Evolutionary conservation across 92 coral and sea anemone species (phyloP), one percentile per base, ranked within the genome.

Genomic region (Micromussa lordhowensis): DNA sequence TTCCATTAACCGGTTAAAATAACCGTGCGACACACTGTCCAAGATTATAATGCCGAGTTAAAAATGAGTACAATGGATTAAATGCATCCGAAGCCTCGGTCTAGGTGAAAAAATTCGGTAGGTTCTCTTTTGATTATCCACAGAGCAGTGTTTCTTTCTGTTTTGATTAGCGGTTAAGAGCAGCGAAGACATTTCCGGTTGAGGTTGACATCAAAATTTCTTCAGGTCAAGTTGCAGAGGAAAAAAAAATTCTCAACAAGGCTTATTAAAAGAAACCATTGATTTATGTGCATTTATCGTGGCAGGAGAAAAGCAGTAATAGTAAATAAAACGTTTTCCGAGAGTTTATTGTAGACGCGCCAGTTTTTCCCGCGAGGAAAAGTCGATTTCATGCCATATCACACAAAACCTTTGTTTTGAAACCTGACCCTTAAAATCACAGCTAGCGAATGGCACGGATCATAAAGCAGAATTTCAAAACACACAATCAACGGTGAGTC

Each of bases 381-480:
- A 3, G 79, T 21, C 61, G 26, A 18, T 28, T 72, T 12, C 51
- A 73, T 19, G 26, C n/a, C 49, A 0, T 29, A 35, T 34, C 78
- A 15, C 44, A 73, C 53, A 21, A 3, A 14, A 21, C 49, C 34
- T 82, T 26, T 68, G 85, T 82, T 82, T 68, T 82, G 85, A 82
- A 64, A 82, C 17, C 36, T 53, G 85, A 82, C 30, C 85, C 26
- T 79, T 31, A 12, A 7, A 11, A 3, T 8, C 19, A 26, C 26
- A 1, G 12, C 2, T 18, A 58, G 9, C 30, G 34, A 28, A 26
- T 66, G 71, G 4, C 26, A 26, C 3, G 7, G 71, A 66, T 26
- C 34, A 30, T 9, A 21, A 57, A 29, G 28, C 63, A 30, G n/a
- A 12, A 44, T 44, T 12, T 32, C 34, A 58, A 51, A 55, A 12